Evolutionary conservation across 2,888 invertebrate genomes (phyloP), one percentile per base, ranked within the genome.

Genomic region (Perdita meconis): DNA sequence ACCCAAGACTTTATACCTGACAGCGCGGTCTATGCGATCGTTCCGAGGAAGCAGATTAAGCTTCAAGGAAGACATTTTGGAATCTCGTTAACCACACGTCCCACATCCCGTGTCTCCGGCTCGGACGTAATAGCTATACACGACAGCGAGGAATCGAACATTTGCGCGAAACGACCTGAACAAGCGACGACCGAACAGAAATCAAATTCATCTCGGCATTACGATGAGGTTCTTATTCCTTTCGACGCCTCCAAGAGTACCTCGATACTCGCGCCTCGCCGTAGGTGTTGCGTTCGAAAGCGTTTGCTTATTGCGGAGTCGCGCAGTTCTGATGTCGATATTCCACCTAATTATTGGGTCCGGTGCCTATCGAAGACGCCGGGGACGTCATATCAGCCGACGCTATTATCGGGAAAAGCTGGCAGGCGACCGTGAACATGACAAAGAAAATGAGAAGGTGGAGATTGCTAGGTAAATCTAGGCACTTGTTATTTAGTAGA

Each of bases 401-500:
- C 26, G 16, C 53, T 26, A 40, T 61, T 74, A 55, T 53, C 53
- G 78, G n/a, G 73, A 30, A 55, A 70, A 51, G 75, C 77, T 57
- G 26, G 61, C 34, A 38, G 56, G 50, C 22, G 57, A 30, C 63
- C 36, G 66, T 60, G 66, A 63, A 67, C 66, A 63, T 65, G 78
- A 75, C 76, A 71, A 69, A 59, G 67, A 57, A 68, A 61, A 59
- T 24, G 55, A 65, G 67, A 76, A 59, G 72, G 55, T 57, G 72
- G 65, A 73, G 83, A 81, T 81, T 77, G 83, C 81, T 82, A 83
- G 86, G 86, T 86, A 85, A 88, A 89, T 87, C 84, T 81, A 82
- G 83, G 80, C 84, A 79, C 80, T 82, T 81, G 86, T 89, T 88
- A 88, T 89, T 90, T 89, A 89, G 83, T 79, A 80, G 85, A 68